Evolutionary conservation across 2,113 vertebrate genomes (phyloP), one percentile per base, ranked within the genome.

Genomic region (Rafetus swinhoei): DNA sequence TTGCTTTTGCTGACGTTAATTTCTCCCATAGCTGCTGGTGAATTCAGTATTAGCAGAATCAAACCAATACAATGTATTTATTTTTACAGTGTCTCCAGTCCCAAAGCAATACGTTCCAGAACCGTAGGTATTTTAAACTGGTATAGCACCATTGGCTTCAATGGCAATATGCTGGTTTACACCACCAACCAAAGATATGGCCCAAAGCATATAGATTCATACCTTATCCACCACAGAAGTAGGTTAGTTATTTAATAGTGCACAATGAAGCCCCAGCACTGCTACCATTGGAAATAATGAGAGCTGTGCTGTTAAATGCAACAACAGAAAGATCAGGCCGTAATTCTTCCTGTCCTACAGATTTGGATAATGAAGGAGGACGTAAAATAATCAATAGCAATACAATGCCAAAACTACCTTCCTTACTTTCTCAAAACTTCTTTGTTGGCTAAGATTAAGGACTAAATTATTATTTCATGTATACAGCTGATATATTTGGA

Each of bases 21-120:
- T 77, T 45, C 24, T 25, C 74, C 92, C 59, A 32, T 32, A 65
- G 53, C 53, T 77, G 84, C 15, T 76, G 0, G 0, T 74, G 14
- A 65, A 87, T 97, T 96, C 79, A 87, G 80, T 87, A 53, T 22
- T 11, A 50, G 11, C 39, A 27, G 88, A 10, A 82, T 72, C 9
- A 2, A 3, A 60, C 6, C 24, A 88, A 21, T 6, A 72, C 9
- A 86, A 74, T 4, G 60, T 27, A 69, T 39, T 83, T 0, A 7
- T 55, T 69, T 82, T 27, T 56, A 55, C 60, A 52, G 1, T 80
- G 27, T 24, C 81, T 1, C 2, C 27, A 85, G 21, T 14, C 39
- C 10, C 21, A 50, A 77, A 77, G 12, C 22, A 45, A 45, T 77
- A 25, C 50, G 39, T 14, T 4, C 35, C 35, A 72, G 18, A 35